Base-by-base conservation (phyloP, 2,113 vertebrate species). In the Carassius gibelio region DNA sequence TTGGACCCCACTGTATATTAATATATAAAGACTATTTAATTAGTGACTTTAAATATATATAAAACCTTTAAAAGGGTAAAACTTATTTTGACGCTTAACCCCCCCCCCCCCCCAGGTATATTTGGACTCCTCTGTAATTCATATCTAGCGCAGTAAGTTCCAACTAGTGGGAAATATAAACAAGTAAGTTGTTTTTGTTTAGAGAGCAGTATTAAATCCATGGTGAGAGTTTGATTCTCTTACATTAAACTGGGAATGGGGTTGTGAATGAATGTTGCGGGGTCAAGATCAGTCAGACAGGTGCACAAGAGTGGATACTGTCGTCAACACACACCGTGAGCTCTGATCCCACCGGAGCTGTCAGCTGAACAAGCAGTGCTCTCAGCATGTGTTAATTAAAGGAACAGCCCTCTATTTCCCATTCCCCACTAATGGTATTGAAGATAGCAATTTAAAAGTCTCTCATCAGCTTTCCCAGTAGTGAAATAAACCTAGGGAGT, bases 401-500 rank as follows among this genome's bases (percentile, higher is more conserved):
- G 36, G 11, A 48, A 48, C 59, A 64, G 59, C 77, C n/a, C 38
- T 64, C 59, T 45, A 5, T 80, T 62, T 80, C 38, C 59, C n/a
- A 78, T 79, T 42, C 57, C 7, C n/a, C n/a, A 45, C 59, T 80
- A 80, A 80, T 80, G 59, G n/a, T 48, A 80, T 45, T 64, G n/a
- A 80, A 80, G 59, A 64, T 5, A 64, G 77, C 59, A 23, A 45
- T 80, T 64, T 38, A 61, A 23, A 23, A 14, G 21, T 79, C 55
- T 62, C 76, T 61, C 4, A 14, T 78, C 19, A n/a, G 55, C 55
- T 23, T 80, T 79, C 19, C 21, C 55, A 36, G 8, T n/a, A 17
- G 36, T 17, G 3, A 3, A 48, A 11, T 48, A 48, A 48, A 48
- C 45, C 45, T 11, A 48, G 45, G 45, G 45, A 48, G 9, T 48